Evolutionary conservation across 1,140 invertebrate genomes (phyloP), one percentile per base, ranked within the genome.

Genomic region (Aphis gossypii): DNA sequence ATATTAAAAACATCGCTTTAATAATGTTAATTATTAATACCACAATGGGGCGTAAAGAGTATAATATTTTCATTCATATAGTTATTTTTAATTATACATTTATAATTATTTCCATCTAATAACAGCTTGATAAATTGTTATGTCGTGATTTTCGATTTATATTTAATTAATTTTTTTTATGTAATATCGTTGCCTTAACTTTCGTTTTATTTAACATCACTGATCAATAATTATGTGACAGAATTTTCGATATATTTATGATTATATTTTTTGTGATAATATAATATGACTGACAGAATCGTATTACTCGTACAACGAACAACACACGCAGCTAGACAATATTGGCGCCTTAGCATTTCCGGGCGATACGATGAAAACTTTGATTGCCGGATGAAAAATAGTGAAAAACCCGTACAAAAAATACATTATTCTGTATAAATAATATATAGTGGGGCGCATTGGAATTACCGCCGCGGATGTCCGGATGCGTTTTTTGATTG

Each of bases 401-500:
- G 48, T 51, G 48, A 41, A 38, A 82, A 35, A 83, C 41, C 35
- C 38, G 21, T 23, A 76, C 60, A 76, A 76, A 76, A 76, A 76
- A 76, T 76, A 76, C 18, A 76, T 76, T 76, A 76, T 41, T 44
- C 44, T 14, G 44, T 87, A 87, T 48, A 87, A 30, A 87, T 51
- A 87, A 87, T 35, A 87, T 21, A 8, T 25, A 20, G 8, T 35
- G 30, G 46, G 86, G 46, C 6, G 38, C 46, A 87, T 51, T 18
- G 30, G 30, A 87, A 87, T 87, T 87, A 51, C 46, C 46, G 20
- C 86, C 86, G 46, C 46, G 44, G 86, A 87, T n/a, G 86, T 87
- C 86, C 86, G 86, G 86, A 87, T 48, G 6, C 18, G 25, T 51
- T 48, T 87, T 87, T 87, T 48, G 86, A 87, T 87, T 87, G 30